Evolutionary conservation across 2,113 vertebrate species (phyloP), one percentile per base, ranked within the genome.

Genomic region (Pitta sordida): DNA sequence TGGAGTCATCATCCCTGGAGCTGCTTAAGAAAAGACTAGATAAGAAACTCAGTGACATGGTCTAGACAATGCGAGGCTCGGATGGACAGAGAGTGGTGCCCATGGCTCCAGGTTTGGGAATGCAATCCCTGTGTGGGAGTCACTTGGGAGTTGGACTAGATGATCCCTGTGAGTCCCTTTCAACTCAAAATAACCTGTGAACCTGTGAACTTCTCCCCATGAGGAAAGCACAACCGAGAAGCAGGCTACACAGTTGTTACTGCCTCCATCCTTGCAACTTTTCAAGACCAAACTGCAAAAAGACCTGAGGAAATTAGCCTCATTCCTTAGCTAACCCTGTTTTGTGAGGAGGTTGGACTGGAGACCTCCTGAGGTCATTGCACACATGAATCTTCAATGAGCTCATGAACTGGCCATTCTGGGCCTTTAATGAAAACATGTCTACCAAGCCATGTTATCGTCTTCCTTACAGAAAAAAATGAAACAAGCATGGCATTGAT

Each of bases 381-480:
- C 32, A 15, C 7, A 22, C 2, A 10, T 12, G 44, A 71, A 37
- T 68, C 71, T 41, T 20, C 60, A 44, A 7, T 44, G 36, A 64
- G 37, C 16, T 68, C 51, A 41, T 9, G 11, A 93, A 98, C 97
- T 15, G 93, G 90, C 51, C 96, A 95, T 64, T 96, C 92, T 96
- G 96, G 98, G 84, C 97, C 96, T 67, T 97, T 98, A 95, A 97
- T 97, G 77, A 98, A 98, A 97, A 89, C 97, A 68, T 97, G 94
- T 75, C 81, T 98, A 80, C 97, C 83, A 90, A 97, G 96, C 86
- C 94, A 34, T 13, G 13, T 96, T 89, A 93, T 98, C 75, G 94
- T 98, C 43, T 98, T 97, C 86, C 91, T 97, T 71, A 74, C 76
- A 41, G 97, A 98, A 93, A 97, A 98, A 98, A 97, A 97, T 98